Evolutionary conservation across 2,113 vertebrate species (phyloP), one percentile per base, ranked within the genome.

Genomic region (Chaetodon auriga): DNA sequence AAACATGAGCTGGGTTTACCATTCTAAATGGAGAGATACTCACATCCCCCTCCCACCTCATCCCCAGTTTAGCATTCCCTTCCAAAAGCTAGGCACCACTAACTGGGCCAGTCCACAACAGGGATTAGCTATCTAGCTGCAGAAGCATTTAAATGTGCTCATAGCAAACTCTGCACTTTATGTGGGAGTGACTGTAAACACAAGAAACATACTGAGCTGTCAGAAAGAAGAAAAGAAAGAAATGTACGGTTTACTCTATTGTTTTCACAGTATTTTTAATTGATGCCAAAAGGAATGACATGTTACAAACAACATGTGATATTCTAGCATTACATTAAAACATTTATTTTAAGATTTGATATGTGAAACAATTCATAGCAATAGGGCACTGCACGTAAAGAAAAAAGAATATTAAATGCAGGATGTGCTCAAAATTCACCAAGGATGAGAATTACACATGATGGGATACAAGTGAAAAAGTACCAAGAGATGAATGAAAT

Each of bases 31-130:
- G 85, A 88, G 82, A 90, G 79, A 81, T 80, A 80, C 63, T 73
- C 84, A 45, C 81, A 55, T 68, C 79, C 81, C 81, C 77, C 79
- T 63, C 84, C 83, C 57, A 53, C 78, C 76, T 85, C 82, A 86
- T 91, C 82, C 86, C 60, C 81, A 78, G 76, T 86, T 84, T 85
- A 90, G 82, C 75, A 83, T 85, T 66, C 86, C 73, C 75, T 87
- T 86, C 90, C 89, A 92, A 91, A 93, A 88, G 82, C 83, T 82
- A 85, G 85, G 90, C 89, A 81, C 84, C 81, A 87, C 88, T 87
- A 94, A 93, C 89, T 92, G 90, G 94, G 94, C 93, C 93, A 94
- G 90, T 90, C 89, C 94, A 93, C 93, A 91, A 92, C 89, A 90
- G 93, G 94, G 93, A 94, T 93, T 93, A 92, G 85, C 87, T 75